These are phyloP conservation scores for Anaspis maculata DNA, from an alignment of 2,888 invertebrate species.

Conservation along the genomic window DNA sequence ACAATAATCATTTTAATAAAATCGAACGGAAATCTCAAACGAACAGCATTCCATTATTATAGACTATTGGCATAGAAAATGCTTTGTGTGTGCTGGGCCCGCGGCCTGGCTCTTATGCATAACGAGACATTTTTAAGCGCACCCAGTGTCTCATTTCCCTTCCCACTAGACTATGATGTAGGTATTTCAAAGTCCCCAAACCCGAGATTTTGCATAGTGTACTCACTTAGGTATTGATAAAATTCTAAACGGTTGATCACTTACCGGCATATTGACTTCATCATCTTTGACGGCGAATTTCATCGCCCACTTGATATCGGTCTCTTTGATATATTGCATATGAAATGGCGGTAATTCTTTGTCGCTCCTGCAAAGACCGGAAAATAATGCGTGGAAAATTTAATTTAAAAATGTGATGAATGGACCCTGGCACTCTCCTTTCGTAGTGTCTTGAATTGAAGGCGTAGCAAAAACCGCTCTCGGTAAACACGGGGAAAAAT, in stretches of 20 bases:
- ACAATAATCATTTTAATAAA: too few species aligned
- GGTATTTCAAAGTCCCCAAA: too few species aligned
- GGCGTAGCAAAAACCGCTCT: conserved; percentile 65
- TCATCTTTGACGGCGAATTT: conserved; percentile 38
- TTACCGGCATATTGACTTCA: conserved; percentile 27
- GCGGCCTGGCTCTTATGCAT: too few species aligned
- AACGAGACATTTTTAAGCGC: too few species aligned
- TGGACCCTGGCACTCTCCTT: conserved; percentile 42
- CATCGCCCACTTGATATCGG: conserved; percentile 58
- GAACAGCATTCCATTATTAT: too few species aligned
- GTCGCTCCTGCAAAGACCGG: conserved; percentile 38
- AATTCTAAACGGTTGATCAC: not conserved
- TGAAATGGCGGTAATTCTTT: conserved; percentile 42
- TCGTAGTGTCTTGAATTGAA: conserved; percentile 60
- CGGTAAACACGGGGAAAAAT: conserved; percentile 63
- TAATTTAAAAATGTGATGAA: conserved; percentile 13
- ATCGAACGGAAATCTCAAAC: too few species aligned
- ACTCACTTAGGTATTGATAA: too few species aligned
- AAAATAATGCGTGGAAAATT: not conserved
- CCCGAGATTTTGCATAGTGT: too few species aligned
- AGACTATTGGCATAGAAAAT: too few species aligned
- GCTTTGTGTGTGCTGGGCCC: too few species aligned
- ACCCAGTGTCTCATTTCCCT: too few species aligned
- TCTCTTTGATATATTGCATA: conserved; percentile 54
- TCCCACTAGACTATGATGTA: too few species aligned